phyloP scores from a whole-genome alignment of 2,888 invertebrate genomes.

The Metacarcinus magister region DNA sequence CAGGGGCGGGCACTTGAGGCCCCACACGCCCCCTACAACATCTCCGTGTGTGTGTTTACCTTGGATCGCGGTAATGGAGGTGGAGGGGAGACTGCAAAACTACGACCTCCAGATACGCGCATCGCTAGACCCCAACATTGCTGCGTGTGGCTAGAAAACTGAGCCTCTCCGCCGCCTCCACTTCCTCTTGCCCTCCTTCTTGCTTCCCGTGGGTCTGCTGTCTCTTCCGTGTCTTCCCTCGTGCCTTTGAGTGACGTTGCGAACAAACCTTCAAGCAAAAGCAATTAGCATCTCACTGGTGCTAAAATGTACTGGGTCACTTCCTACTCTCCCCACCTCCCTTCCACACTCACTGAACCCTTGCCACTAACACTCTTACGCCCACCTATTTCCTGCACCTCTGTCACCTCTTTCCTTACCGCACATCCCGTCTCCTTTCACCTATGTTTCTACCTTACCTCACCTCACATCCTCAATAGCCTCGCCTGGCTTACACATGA shows the following conservation, averaged over 20 bases:
- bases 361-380: neutral
- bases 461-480: neutral
- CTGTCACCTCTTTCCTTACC: neutral
- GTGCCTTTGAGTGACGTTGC: neutral
- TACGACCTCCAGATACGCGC: neutral
- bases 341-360: no score
- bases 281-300: neutral
- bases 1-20: neutral
- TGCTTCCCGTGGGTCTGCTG: neutral
- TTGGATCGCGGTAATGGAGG: neutral
- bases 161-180: neutral
- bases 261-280: neutral
- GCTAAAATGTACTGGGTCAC: neutral
- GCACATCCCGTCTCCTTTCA: neutral
- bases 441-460: neutral
- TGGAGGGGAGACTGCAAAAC: neutral
- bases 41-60: conserved; percentile 17
- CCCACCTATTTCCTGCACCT: no score
- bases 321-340: neutral
- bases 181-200: neutral
- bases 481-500: no score
- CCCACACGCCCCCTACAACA: neutral
- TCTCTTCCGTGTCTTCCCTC: neutral
- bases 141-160: neutral
- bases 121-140: neutral